Evolutionary conservation across 2,113 vertebrate genomes (phyloP), one percentile per base, ranked within the genome.

Genomic region (Emydura subglobosa): DNA sequence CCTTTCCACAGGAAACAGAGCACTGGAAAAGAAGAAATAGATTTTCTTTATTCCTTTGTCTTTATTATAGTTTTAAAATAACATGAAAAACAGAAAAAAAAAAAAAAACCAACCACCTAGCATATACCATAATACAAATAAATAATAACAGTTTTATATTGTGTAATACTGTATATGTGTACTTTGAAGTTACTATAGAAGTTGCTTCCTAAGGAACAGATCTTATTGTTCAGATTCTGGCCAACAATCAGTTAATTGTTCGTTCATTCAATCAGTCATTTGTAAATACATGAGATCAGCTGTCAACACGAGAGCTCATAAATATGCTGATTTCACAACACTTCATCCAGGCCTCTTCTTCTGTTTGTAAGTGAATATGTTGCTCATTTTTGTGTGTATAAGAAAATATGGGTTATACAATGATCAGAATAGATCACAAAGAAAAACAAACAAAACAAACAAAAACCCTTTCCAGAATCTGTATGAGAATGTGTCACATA

Each of bases 1-100:
- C 99, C 83, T 98, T 99, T 39, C 99, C 99, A 97, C 99, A 99
- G 88, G 98, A 99, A 95, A 98, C 99, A 84, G 99, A 99, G 91
- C 99, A 99, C 99, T 99, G 95, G 34, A 96, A 93, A 94, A 93
- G 42, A 94, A 93, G 47, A 94, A 96, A 42, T 34, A 53, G 53
- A 61, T 47, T 93, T 13, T 49, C 42, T 78, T 47, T 86, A 55
- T 80, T 89, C 44, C 47, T 78, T 88, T 94, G 91, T 81, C 85
- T 93, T 76, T 78, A 87, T 19, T 84, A 87, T 90, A 72, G 49
- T 54, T 47, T 86, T 82, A n/a, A 25, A 49, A 22, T 12, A 81
- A 16, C 54, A 59, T 31, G 16, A 92, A 96, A 92, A 82, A 1
- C 7, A 51, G 5, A 94, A 90, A 49, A 42, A 93, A 29, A 9